Conservation (phyloP, 2,888 invertebrate species). For the Spatulosminthurus flaviceps region DNA sequence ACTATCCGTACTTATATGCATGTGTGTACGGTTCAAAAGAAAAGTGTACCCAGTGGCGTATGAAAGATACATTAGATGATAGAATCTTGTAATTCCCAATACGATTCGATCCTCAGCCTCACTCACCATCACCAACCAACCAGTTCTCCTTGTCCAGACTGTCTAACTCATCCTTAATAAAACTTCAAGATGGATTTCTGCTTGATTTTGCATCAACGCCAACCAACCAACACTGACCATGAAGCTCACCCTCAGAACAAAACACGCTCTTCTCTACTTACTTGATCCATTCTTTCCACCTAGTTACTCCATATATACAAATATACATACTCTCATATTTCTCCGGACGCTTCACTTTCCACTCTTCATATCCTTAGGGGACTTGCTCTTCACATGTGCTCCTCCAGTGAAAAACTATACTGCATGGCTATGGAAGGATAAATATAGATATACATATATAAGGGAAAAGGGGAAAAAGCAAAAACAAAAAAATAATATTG, state of each 20-base stretch:
- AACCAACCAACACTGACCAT: constrained; percentile 23
- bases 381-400: neutral
- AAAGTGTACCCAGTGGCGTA: constrained; percentile 5
- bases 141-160: constrained; percentile 36
- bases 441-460: too few species aligned
- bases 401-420: neutral
- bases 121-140: constrained; percentile 39
- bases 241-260: neutral
- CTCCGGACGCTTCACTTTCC: constrained; percentile 7
- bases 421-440: neutral
- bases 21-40: neutral
- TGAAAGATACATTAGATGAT: constrained; percentile 46
- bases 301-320: neutral
- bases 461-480: neutral
- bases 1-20: neutral
- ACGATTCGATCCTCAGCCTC: constrained; percentile 34
- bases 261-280: neutral
- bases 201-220: constrained; percentile 56
- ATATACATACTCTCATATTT: neutral
- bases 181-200: constrained; percentile 48
- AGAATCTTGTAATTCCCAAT: constrained; percentile 41
- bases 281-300: neutral
- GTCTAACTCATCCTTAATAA: constrained; percentile 41
- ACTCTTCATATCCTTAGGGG: constrained; percentile 14
- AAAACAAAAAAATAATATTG: constrained; percentile 39